Evolutionary conservation across 2,113 vertebrate genomes (phyloP).

Genomic region (Archocentrus centrarchus): DNA sequence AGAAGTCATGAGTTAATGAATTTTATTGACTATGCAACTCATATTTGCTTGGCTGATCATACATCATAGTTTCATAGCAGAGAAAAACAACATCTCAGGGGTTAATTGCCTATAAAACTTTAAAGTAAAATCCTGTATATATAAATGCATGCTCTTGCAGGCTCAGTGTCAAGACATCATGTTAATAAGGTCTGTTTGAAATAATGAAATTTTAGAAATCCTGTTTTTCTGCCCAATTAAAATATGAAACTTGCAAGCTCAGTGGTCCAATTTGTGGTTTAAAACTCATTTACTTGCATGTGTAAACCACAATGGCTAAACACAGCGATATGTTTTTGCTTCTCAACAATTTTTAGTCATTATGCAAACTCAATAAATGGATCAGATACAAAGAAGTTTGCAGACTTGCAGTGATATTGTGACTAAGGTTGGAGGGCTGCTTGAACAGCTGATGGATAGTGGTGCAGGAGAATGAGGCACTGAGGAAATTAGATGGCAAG

Average conservation of each 20-base stretch:
- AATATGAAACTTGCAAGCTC: neutral
- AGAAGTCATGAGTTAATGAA: conserved; percentile 49
- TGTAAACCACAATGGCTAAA: conserved; percentile 19
- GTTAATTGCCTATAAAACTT: conserved; percentile 6
- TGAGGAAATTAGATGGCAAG: conserved; percentile 51
- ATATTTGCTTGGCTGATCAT: conserved; percentile 27
- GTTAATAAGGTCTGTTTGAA: neutral
- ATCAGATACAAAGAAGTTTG: conserved; percentile 23
- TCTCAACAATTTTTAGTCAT: conserved; percentile 26
- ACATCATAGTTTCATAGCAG: conserved; percentile 11
- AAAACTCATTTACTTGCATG: conserved; percentile 22
- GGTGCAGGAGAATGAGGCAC: neutral
- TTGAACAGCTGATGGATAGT: conserved; percentile 34
- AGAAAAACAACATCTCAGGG: neutral
- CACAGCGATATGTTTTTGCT: conserved; percentile 25
- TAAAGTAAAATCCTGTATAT: neutral
- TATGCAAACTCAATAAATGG: conserved; percentile 43
- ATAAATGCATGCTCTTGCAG: neutral
- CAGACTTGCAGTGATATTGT: neutral
- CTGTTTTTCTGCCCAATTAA: conserved; percentile 22
- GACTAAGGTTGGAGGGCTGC: conserved; percentile 1
- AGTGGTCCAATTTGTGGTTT: conserved; percentile 32
- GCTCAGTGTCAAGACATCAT: neutral
- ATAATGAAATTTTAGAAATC: conserved; percentile 12
- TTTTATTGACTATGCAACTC: conserved; percentile 34